Conservation (phyloP, 2,888 invertebrate genomes). For the Ctena decussata region DNA sequence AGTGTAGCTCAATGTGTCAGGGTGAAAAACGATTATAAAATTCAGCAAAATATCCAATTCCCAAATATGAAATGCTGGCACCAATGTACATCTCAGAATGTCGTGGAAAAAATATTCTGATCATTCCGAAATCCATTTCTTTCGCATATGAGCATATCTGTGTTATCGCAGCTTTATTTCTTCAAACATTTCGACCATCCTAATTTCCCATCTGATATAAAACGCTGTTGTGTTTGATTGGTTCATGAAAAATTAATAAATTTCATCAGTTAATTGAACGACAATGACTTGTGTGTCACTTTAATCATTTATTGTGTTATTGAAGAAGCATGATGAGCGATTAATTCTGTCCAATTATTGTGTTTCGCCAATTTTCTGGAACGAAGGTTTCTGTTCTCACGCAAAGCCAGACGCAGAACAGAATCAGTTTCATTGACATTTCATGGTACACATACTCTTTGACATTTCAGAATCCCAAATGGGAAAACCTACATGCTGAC, state of each 20-base stretch:
- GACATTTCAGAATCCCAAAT: no score
- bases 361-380: constrained; percentile 29
- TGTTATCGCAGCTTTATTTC: no score
- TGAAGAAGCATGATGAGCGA: constrained; percentile 14
- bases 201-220: neutral
- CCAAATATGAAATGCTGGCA: no score
- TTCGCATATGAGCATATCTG: no score
- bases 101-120: no score
- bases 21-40: no score
- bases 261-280: constrained; percentile 73
- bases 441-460: no score
- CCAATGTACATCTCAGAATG: no score
- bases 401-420: neutral
- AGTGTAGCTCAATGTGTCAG: no score
- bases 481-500: no score
- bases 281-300: constrained; percentile 61
- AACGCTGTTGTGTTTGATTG: constrained; percentile 31
- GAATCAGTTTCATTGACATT: neutral
- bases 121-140: no score
- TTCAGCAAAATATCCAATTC: no score
- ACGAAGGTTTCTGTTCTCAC: neutral
- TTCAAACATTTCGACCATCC: neutral
- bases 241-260: constrained; percentile 73
- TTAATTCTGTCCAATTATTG: constrained; percentile 27
- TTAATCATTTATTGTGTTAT: constrained; percentile 46